Conservation (phyloP, 2,888 invertebrate genomes). For the Lithophane leautieri region DNA sequence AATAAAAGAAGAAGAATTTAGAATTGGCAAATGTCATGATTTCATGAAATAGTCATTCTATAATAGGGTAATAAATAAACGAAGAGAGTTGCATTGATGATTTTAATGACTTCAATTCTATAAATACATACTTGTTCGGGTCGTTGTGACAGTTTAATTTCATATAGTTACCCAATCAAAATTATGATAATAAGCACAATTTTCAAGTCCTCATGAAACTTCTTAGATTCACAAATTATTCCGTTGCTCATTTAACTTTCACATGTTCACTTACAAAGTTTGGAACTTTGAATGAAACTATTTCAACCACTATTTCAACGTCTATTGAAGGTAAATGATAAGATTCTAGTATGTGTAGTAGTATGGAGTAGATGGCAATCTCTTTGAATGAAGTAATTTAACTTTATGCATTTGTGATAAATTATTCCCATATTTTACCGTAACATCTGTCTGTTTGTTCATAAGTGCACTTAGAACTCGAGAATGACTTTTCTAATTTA, state of each 20-base stretch:
- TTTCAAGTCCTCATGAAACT: constrained; percentile 7
- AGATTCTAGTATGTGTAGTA: no score
- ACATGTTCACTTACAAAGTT: constrained; percentile 19
- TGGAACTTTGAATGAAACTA: constrained; percentile 3
- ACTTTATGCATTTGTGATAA: neutral
- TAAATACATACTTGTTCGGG: no score
- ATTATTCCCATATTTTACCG: neutral
- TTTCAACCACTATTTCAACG: neutral
- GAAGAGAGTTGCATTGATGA: no score
- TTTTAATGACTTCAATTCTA: no score
- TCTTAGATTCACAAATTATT: constrained; percentile 30
- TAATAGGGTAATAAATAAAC: no score
- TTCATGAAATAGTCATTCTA: no score
- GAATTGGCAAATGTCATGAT: no score
- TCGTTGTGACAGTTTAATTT: neutral
- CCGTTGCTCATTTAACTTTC: constrained; percentile 36
- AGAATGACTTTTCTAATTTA: neutral
- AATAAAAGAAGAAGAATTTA: no score
- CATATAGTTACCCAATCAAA: neutral
- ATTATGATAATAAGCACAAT: neutral
- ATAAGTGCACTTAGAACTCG: neutral
- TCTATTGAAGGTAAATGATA: constrained; percentile 10
- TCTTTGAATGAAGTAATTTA: neutral
- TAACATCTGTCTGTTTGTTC: neutral
- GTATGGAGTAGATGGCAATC: neutral